Base-by-base conservation (phyloP, 2,797 vertebrate genomes). In the Rhinella marina region DNA sequence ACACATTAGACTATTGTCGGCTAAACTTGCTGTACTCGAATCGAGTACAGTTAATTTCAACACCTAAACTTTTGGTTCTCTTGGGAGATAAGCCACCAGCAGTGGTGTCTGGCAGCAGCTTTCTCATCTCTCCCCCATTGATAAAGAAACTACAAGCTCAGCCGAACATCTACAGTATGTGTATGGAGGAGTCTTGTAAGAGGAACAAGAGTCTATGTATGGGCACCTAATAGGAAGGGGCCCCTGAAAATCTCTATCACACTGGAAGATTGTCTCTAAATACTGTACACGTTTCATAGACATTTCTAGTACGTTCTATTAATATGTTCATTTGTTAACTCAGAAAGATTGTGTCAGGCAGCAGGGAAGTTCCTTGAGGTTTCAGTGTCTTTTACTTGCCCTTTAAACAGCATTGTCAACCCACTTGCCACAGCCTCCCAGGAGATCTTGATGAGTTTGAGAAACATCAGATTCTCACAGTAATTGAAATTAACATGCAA, bases 361-460 rank as follows among this genome's bases (percentile, higher is more conserved):
- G 32, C 19, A 23, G 84, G 84, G 73, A 85, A 85, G 73, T 85
- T 85, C 41, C 59, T 85, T 85, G 32, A 85, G 56, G 84, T 77
- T 10, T 17, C 6, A 25, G 70, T 29, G 59, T 59, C 70, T 75
- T 75, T 52, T 85, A 48, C 11, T 9, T 76, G 83, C 83, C 16
- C 59, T 85, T 77, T 56, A 64, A 13, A 66, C 73, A 52, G 57
- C 25, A 48, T 76, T 48, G 19, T 50, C 75, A 17, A 29, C 73
- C 76, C 59, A 76, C 56, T 77, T 77, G 59, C 73, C 72, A 10
- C 84, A 85, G 73, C 59, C 57, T 85, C 84, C 73, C 73, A 9
- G 19, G 84, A 85, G 73, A 66, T 14, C 78, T 12, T 61, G 57
- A 64, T 9, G 50, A 64, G 57, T 85, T 77, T 85, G 84, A 85